These are phyloP conservation scores for Meiosimyza decipiens DNA, from an alignment of 2,888 invertebrate species.

Conservation along the genomic window DNA sequence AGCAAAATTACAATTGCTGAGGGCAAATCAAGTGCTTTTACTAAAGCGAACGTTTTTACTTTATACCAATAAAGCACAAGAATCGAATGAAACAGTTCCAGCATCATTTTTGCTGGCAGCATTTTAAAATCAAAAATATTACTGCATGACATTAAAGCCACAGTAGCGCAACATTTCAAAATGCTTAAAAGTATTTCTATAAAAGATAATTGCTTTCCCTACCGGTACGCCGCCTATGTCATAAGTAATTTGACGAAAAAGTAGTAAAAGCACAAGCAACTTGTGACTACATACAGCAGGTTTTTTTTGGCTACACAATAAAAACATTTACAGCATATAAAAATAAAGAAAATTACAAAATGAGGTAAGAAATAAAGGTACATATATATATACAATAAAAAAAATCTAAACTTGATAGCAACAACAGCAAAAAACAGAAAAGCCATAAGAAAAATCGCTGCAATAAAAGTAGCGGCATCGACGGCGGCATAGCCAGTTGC, in stretches of 20 bases:
- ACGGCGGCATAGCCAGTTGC: slow-evolving; percentile 36
- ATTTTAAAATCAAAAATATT: too few species aligned
- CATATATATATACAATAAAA: slow-evolving; percentile 28
- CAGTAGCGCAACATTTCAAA: too few species aligned
- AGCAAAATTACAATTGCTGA: too few species aligned
- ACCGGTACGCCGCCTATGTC: background rate
- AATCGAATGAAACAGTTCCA: too few species aligned
- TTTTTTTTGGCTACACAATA: background rate
- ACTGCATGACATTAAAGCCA: too few species aligned
- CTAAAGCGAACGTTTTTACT: too few species aligned
- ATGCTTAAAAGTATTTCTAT: background rate
- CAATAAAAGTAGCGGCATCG: slow-evolving; percentile 50
- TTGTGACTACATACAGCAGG: background rate
- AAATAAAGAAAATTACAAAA: slow-evolving; percentile 61
- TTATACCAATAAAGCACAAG: too few species aligned
- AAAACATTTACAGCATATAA: slow-evolving; percentile 43
- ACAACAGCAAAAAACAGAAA: background rate
- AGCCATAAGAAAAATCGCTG: slow-evolving; percentile 56
- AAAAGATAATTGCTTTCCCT: background rate
- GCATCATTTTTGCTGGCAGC: too few species aligned
- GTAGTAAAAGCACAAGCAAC: background rate
- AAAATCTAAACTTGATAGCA: background rate
- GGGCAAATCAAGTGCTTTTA: too few species aligned
- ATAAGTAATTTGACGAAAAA: slow-evolving; percentile 1
- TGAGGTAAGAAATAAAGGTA: slow-evolving; percentile 47